Base-by-base conservation (phyloP, 1,140 invertebrate species). In the Trinorchestia longiramus region DNA sequence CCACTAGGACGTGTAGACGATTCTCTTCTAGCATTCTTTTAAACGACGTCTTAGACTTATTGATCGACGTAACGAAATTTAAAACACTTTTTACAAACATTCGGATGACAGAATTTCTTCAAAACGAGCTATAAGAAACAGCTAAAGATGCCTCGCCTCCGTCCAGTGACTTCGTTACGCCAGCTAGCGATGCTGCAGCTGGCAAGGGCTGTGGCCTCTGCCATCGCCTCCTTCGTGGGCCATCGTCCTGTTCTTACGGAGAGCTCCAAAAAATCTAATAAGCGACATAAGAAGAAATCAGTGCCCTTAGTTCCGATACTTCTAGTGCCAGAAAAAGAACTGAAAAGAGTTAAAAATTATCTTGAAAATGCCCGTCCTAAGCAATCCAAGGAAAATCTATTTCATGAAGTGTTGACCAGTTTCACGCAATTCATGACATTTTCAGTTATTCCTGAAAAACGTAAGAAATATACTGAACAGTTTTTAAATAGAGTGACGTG, bases 401-500 rank as follows among this genome's bases (percentile, higher is more conserved):
- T 95, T 62, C 53, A 95, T 45, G 88, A 95, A 91, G 95, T 95
- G 19, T 42, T 95, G 57, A 87, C 40, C 41, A 40, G 95, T 42
- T 87, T 95, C 95, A 95, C 95, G 40, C 36, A 43, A 40, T 57
- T 95, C 23, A 47, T 95, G 62, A 87, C 95, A 45, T 40, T 41
- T n/a, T 42, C 88, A 28, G 43, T 94, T 17, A 45, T 40, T 47
- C 87, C 87, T 36, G 62, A 53, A 45, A 95, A 95, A 23, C 45
- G 45, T 40, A 77, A 62, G 43, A 95, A 95, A 42, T 45, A 91
- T 36, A 87, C 96, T 28, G n/a, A 43, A 87, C 62, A 95, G 17
- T 96, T 96, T 95, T 95, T 87, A 17, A 19, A 43, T 44, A 96
- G 53, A 40, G 90, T 96, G 43, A n/a, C 95, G 40, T 91, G 90